Base-by-base conservation (phyloP, 2,888 invertebrate genomes). In the Lysandra coridon region DNA sequence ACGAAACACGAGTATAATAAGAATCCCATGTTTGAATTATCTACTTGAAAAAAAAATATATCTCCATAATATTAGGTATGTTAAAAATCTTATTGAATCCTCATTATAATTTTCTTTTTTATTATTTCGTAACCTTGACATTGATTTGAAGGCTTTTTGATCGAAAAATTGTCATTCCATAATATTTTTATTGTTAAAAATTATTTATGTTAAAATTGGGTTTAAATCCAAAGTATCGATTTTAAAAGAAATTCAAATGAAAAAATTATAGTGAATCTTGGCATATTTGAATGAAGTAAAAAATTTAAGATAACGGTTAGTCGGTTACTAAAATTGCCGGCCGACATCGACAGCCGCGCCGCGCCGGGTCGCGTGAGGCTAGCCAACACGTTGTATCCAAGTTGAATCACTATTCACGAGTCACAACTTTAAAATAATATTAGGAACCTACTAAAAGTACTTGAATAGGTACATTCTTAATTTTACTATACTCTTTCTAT, bases 91-190 rank as follows among this genome's bases (percentile, higher is more conserved):
- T 30, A 64, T 30, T 64, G 64, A 10, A 64, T 64, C n/a, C 64
- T 64, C 12, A 3, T 64, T 23, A n/a, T 64, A 30, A 64, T 12
- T 12, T 64, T 64, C 4, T 64, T 23, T 64, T 64, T 64, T 40
- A 6, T 57, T 57, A 57, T 57, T 57, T 57, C 17, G 49, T 69
- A 33, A 30, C 10, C 64, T 69, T 69, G 69, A 69, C 69, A 14
- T 69, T 14, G 69, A 69, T 37, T 69, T 69, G 69, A 69, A 14
- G 69, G 64, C 64, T 69, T 69, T 33, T 69, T 14, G 12, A 37
- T 14, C 33, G 17, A 33, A 14, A 69, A 69, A 69, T 69, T 69
- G 33, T 12, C 33, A 69, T 69, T 69, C 49, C 10, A 17, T 12
- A 14, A 33, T 23, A 23, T 23, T 23, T 69, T 69, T 4, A 14